Evolutionary conservation across 2,797 vertebrate species (phyloP).

Genomic region (Poecilia wingei): DNA sequence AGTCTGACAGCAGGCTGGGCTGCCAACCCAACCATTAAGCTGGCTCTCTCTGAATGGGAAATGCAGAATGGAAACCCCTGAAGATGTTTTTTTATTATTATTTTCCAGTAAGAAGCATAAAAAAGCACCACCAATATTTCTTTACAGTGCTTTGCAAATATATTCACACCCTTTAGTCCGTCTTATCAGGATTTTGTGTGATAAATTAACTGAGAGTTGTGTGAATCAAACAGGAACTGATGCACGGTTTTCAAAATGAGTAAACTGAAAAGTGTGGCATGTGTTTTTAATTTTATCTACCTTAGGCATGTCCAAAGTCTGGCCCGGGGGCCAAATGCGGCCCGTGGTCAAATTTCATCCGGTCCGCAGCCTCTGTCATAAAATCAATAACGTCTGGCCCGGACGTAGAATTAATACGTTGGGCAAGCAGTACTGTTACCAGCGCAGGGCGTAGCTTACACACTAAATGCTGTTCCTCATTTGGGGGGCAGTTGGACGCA

Average conservation of each 20-base stretch:
- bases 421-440: too few species aligned
- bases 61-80: conserved; percentile 26
- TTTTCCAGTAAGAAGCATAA: background rate
- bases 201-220: background rate
- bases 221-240: background rate
- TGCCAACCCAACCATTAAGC: conserved; percentile 30
- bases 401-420: too few species aligned
- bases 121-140: background rate
- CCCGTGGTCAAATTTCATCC: too few species aligned
- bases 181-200: background rate
- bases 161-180: background rate
- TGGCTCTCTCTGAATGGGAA: conserved; percentile 15
- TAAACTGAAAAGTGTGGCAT: background rate
- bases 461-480: too few species aligned
- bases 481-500: too few species aligned
- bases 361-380: too few species aligned
- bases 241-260: background rate
- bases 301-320: background rate
- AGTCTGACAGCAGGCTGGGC: conserved; percentile 15
- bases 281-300: background rate
- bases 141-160: background rate
- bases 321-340: too few species aligned
- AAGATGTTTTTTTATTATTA: background rate
- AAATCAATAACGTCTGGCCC: too few species aligned
- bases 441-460: too few species aligned